Conservation (phyloP, 2,113 vertebrate species). For the Neomonachus schauinslandi region DNA sequence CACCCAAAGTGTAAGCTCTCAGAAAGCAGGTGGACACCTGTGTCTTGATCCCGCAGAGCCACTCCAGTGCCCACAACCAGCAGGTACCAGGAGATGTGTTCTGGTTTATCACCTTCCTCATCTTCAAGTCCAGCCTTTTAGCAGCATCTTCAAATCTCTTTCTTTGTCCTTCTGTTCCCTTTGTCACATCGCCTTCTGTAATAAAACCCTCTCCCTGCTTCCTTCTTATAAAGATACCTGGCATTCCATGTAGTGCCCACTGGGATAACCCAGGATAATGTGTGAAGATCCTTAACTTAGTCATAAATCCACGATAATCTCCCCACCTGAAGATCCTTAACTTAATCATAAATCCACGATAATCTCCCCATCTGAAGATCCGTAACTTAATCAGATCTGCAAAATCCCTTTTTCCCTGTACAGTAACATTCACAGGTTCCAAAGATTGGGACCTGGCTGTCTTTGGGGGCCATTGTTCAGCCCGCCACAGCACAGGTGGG, state of each 20-base stretch:
- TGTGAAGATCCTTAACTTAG: background rate
- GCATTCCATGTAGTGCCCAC: background rate
- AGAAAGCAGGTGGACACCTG: background rate
- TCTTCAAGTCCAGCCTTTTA: background rate
- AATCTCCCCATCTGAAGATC: background rate
- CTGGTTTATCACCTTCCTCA: background rate
- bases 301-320: background rate
- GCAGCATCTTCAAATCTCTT: background rate
- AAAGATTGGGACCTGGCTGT: background rate
- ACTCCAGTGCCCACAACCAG: background rate
- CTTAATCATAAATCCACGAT: background rate
- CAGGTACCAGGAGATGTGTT: slow-evolving; percentile 9
- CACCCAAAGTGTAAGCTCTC: background rate
- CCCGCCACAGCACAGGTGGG: background rate
- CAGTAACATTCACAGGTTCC: background rate
- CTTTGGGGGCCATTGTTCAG: background rate
- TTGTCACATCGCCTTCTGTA: background rate
- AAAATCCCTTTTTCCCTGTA: background rate
- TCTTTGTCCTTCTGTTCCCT: background rate
- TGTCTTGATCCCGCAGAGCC: background rate
- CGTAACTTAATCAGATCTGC: background rate
- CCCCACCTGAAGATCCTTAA: background rate
- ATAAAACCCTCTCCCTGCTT: background rate
- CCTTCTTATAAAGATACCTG: background rate
- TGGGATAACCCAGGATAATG: background rate